A percentile compares a stretch with the other conserved stretches of the same genome.
These are phyloP conservation scores for Leucoraja erinaceus DNA, from an alignment of 2,113 vertebrate genomes.

Conservation along the genomic window DNA sequence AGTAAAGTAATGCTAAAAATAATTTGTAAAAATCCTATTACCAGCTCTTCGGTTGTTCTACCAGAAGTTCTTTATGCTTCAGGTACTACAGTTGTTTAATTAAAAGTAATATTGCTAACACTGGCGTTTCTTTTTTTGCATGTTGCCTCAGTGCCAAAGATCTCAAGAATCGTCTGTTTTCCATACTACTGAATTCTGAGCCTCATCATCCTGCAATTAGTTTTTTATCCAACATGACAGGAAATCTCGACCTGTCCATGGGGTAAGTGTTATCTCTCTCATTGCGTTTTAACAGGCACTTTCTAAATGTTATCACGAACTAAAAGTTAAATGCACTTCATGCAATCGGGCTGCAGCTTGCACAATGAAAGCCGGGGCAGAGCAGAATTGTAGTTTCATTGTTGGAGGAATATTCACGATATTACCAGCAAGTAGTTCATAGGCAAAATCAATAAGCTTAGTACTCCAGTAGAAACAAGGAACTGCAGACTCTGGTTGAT, in stretches of 20 bases:
- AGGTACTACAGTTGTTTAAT: not conserved
- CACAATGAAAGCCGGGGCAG: not conserved
- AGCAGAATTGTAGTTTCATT: not conserved
- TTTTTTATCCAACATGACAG: constrained; percentile 16
- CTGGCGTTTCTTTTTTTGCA: not conserved
- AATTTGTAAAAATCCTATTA: not conserved
- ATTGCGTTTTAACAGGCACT: not conserved
- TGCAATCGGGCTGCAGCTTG: no score
- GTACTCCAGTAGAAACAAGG: constrained; percentile 45
- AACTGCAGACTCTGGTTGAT: no score
- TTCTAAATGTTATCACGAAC: not conserved
- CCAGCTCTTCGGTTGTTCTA: no score
- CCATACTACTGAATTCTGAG: not conserved
- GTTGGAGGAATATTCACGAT: no score
- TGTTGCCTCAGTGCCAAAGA: constrained; percentile 12
- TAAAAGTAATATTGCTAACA: not conserved
- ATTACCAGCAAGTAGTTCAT: not conserved
- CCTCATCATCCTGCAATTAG: not conserved
- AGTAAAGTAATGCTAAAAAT: not conserved
- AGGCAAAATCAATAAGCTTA: not conserved
- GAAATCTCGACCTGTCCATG: constrained; percentile 3
- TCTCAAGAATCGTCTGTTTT: constrained; percentile 12
- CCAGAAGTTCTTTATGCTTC: no score
- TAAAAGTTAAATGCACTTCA: not conserved
- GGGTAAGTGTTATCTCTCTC: not conserved